phyloP scores from a whole-genome alignment of 2,113 vertebrate species.

The Epinephelus moara region DNA sequence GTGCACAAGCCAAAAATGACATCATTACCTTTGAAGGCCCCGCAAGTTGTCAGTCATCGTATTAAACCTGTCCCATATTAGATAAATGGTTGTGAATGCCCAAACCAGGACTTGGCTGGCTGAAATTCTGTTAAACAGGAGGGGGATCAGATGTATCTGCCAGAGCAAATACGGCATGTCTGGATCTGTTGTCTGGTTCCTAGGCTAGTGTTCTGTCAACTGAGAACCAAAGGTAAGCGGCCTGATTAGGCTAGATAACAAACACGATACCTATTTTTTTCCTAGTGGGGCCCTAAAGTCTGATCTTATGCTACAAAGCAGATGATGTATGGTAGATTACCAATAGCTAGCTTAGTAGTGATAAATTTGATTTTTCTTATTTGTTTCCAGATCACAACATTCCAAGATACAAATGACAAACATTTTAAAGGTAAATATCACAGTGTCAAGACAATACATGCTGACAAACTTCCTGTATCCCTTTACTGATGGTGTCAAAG shows the following conservation, averaged over 20 bases:
- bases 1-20: no score
- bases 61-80: no score
- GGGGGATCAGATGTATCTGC: no score
- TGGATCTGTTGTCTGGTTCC: no score
- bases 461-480: constrained; percentile 6
- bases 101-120: no score
- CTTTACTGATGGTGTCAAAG: constrained; percentile 11
- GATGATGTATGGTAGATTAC: not conserved
- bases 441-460: not conserved
- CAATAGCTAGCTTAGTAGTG: not conserved
- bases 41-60: no score
- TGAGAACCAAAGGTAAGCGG: not conserved
- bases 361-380: not conserved
- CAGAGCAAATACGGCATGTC: no score
- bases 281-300: not conserved
- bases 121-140: no score
- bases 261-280: no score
- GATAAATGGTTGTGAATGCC: no score
- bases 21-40: no score
- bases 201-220: not conserved
- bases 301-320: not conserved
- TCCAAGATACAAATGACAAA: not conserved
- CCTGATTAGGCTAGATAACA: no score
- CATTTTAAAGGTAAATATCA: constrained; percentile 21
- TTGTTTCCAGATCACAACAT: not conserved